phyloP scores from a whole-genome alignment of 1,140 invertebrate species.

The Eupeodes corollae region DNA sequence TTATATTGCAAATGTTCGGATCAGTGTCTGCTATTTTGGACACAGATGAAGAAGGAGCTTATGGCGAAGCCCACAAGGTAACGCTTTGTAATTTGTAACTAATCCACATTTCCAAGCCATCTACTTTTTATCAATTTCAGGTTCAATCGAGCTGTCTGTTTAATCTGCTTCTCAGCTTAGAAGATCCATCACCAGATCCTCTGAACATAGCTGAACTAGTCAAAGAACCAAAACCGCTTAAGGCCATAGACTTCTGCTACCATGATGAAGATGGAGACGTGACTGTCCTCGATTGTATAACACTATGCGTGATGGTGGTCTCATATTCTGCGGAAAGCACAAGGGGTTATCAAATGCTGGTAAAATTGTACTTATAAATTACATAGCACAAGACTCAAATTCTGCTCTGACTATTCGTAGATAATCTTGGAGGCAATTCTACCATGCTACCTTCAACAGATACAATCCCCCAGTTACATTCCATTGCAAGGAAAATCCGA shows the following conservation, averaged over 20 bases:
- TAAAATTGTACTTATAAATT: slow-evolving; percentile 34
- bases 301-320: slow-evolving; percentile 92
- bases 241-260: slow-evolving; percentile 95
- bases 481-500: slow-evolving; percentile 74
- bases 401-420: slow-evolving; percentile 40
- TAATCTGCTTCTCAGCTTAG: slow-evolving; percentile 80
- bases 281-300: slow-evolving; percentile 85
- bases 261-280: slow-evolving; percentile 92
- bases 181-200: slow-evolving; percentile 86
- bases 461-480: slow-evolving; percentile 78
- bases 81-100: slow-evolving; percentile 11
- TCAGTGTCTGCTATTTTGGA: slow-evolving; percentile 93
- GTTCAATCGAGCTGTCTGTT: slow-evolving; percentile 85
- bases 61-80: slow-evolving; percentile 84
- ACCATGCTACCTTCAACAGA: slow-evolving; percentile 87
- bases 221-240: slow-evolving; percentile 89
- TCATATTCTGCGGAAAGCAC: slow-evolving; percentile 93
- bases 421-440: slow-evolving; percentile 92
- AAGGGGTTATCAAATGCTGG: slow-evolving; percentile 94
- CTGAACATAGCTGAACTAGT: slow-evolving; percentile 92
- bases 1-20: slow-evolving; percentile 98
- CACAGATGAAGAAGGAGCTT: slow-evolving; percentile 74
- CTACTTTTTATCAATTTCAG: slow-evolving; percentile 38
- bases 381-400: slow-evolving; percentile 1
- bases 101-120: slow-evolving; percentile 3